phyloP scores from a whole-genome alignment of 2,797 vertebrate genomes.

The Spinus pinus region DNA sequence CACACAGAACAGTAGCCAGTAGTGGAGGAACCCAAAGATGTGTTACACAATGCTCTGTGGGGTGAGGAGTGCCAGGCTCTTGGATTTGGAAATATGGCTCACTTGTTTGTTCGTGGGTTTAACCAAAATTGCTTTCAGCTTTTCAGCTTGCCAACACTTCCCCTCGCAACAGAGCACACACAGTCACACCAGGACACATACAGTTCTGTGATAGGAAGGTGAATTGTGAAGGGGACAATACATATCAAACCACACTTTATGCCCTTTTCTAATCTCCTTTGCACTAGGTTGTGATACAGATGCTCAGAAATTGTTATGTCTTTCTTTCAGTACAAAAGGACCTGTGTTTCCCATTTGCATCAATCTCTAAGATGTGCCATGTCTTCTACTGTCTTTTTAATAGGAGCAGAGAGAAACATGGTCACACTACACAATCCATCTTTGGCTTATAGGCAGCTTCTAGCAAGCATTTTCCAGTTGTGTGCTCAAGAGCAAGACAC shows the following conservation, averaged over 20 bases:
- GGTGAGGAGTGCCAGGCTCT: not conserved
- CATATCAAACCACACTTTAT: not conserved
- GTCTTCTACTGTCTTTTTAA: not conserved
- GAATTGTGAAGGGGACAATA: not conserved
- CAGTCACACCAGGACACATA: not conserved
- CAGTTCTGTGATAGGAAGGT: not conserved
- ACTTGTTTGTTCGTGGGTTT: slow-evolving; percentile 27
- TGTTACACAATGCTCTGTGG: not conserved
- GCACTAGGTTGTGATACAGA: not conserved
- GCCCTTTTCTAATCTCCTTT: not conserved
- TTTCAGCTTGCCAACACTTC: not conserved
- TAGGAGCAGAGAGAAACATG: not conserved
- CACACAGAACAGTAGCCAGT: not conserved
- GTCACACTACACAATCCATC: not conserved
- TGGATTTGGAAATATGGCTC: not conserved
- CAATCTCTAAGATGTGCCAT: not conserved
- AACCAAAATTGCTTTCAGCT: slow-evolving; percentile 42
- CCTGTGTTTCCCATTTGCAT: not conserved
- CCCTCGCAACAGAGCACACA: not conserved
- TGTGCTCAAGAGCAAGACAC: not conserved
- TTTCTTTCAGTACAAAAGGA: not conserved
- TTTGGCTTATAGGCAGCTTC: not conserved
- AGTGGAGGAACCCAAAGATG: not conserved
- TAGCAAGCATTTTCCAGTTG: not conserved
- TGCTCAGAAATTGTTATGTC: not conserved